These are phyloP conservation scores for Tor tambroides DNA, from an alignment of 2,113 vertebrate species.

Conservation along the genomic window DNA sequence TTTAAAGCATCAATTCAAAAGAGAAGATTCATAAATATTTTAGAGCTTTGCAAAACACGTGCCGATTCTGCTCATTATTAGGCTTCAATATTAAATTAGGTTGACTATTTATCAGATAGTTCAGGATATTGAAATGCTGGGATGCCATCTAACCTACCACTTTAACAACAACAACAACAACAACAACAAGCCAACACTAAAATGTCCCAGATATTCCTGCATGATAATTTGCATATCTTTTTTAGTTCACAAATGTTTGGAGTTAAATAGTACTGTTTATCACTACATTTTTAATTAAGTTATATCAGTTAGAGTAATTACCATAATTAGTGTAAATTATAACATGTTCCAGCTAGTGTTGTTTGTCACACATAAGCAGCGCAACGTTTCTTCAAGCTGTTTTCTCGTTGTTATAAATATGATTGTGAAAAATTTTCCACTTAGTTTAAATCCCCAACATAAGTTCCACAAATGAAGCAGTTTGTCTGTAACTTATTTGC, in stretches of 20 bases:
- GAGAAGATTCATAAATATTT: not conserved
- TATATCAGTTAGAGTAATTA: constrained; percentile 10
- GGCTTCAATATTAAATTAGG: not conserved
- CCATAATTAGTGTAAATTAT: not conserved
- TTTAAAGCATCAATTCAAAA: not conserved
- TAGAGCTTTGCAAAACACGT: not conserved
- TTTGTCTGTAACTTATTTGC: not conserved
- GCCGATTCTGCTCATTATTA: not conserved
- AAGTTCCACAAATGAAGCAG: not conserved
- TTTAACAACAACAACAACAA: too few relatives aligned
- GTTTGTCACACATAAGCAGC: not conserved
- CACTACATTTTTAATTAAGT: not conserved
- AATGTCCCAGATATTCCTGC: not conserved
- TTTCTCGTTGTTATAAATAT: not conserved
- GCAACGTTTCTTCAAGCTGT: not conserved
- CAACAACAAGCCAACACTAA: not conserved
- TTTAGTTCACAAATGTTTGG: not conserved
- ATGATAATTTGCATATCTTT: not conserved
- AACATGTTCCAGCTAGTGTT: not conserved
- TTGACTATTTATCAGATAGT: not conserved
- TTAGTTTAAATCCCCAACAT: not conserved
- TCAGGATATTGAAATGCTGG: not conserved
- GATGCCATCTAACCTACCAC: not conserved
- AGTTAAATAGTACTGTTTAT: not conserved
- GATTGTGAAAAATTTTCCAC: not conserved